These are phyloP conservation scores for Achroia grisella DNA, from an alignment of 1,140 invertebrate genomes.

Conservation along the genomic window DNA sequence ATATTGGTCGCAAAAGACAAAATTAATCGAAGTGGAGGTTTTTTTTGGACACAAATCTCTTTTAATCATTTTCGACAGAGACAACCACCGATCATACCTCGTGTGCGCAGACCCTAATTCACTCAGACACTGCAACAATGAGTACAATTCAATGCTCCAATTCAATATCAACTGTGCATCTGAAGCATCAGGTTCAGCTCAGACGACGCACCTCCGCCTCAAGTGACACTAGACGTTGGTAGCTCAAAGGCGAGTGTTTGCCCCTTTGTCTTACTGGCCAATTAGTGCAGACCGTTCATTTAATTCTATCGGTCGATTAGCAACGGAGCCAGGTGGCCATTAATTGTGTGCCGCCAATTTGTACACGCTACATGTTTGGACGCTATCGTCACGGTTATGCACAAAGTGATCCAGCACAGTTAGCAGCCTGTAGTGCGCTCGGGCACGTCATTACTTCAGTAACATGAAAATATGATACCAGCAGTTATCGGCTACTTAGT, in stretches of 20 bases:
- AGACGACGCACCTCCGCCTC: slow-evolving; percentile 38
- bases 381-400: slow-evolving; percentile 18
- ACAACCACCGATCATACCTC: too few relatives aligned
- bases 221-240: slow-evolving; percentile 60
- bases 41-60: too few relatives aligned
- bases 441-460: neutral
- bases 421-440: neutral
- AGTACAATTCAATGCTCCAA: too few relatives aligned
- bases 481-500: too few relatives aligned
- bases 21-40: too few relatives aligned
- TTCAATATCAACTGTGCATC: slow-evolving; percentile 1
- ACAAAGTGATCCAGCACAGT: slow-evolving; percentile 10
- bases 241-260: slow-evolving; percentile 67
- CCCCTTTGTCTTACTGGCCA: slow-evolving; percentile 68
- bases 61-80: too few relatives aligned
- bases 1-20: too few relatives aligned
- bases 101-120: too few relatives aligned
- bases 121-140: too few relatives aligned
- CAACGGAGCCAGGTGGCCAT: slow-evolving; percentile 51
- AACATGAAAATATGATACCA: too few relatives aligned
- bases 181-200: slow-evolving; percentile 2
- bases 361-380: slow-evolving; percentile 16
- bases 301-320: slow-evolving; percentile 70
- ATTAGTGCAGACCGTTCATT: slow-evolving; percentile 68
- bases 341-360: slow-evolving; percentile 63